Base-by-base conservation (phyloP, 2,113 vertebrate species). In the Leucopsar rothschildi region DNA sequence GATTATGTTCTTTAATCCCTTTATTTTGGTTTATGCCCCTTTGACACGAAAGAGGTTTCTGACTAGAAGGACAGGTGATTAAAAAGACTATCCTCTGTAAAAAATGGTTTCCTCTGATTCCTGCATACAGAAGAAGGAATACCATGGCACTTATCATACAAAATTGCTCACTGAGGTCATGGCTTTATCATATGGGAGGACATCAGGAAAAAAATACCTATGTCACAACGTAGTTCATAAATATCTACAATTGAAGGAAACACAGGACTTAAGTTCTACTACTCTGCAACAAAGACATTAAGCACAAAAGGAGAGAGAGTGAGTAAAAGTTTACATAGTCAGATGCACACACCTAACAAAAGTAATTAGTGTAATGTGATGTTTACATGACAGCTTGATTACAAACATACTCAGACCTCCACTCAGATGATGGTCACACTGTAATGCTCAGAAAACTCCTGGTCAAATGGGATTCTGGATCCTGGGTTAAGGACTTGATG, bases 301-400 rank as follows among this genome's bases (percentile, higher is more conserved):
- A 81, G 50, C 84, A 77, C n/a, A 78, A 83, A 76, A 73, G 11
- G 4, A 47, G 24, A 17, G 33, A 27, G 7, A 39, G 24, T 3
- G 14, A 92, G 29, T 24, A 52, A 20, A 83, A 82, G 14, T 33
- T 85, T 39, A 37, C 11, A 76, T 5, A 11, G 45, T 31, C 49
- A 64, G 27, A 82, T 28, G 6, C 18, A 80, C 10, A 80, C 52
- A 69, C 4, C 5, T 53, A 53, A 75, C 11, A 70, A 71, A 92
- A 85, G 50, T 35, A 49, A 53, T 61, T 27, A 61, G 4, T 13
- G 9, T 20, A 71, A 78, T 4, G 4, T 13, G 6, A 75, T 15
- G 27, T n/a, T 63, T 75, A 70, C 0, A 0, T 9, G 28, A 61
- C 1, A 65, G 6, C 11, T 61, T 49, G 20, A 68, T 37, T 31